A percentile compares a stretch with the other conserved stretches of the same genome.
These are phyloP conservation scores for Alloplasta piceator DNA, from an alignment of 2,888 invertebrate species.

Conservation along the genomic window DNA sequence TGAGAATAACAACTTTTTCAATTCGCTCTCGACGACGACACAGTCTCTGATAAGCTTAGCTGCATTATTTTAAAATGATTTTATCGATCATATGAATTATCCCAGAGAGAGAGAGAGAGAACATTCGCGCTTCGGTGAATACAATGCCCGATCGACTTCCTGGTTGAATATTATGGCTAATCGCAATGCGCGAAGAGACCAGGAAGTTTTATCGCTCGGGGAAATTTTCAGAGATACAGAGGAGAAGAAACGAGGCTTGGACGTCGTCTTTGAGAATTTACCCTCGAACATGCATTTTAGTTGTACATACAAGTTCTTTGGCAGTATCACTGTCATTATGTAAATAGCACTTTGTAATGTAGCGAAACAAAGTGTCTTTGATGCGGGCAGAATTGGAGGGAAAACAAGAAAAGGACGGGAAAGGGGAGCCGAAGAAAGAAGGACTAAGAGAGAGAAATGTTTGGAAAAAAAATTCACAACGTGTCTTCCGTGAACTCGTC, in stretches of 20 bases:
- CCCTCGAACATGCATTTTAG: constrained; percentile 21
- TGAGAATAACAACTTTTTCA: too few species aligned
- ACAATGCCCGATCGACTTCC: constrained; percentile 44
- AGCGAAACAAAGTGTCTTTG: constrained; percentile 57
- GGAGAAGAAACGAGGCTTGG: constrained; percentile 32
- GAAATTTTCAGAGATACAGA: constrained; percentile 21
- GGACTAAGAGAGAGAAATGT: neutral
- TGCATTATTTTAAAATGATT: constrained; percentile 36
- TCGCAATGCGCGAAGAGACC: constrained; percentile 54
- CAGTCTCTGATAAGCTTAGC: neutral
- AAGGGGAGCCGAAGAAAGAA: neutral
- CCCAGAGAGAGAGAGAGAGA: neutral
- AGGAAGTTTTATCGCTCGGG: constrained; percentile 44
- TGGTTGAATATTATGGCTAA: constrained; percentile 53
- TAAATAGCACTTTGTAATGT: constrained; percentile 60
- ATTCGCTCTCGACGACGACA: too few species aligned
- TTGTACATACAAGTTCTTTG: constrained; percentile 30
- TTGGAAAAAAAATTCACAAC: constrained; percentile 20
- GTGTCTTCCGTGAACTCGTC: constrained; percentile 43
- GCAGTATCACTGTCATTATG: constrained; percentile 62
- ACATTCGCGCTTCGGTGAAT: constrained; percentile 20
- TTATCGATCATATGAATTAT: constrained; percentile 24
- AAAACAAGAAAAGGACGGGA: neutral
- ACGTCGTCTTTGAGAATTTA: constrained; percentile 37
- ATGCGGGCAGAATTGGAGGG: constrained; percentile 23